Base-by-base conservation (phyloP, 2,888 invertebrate species). In the Ichneumon xanthorius region DNA sequence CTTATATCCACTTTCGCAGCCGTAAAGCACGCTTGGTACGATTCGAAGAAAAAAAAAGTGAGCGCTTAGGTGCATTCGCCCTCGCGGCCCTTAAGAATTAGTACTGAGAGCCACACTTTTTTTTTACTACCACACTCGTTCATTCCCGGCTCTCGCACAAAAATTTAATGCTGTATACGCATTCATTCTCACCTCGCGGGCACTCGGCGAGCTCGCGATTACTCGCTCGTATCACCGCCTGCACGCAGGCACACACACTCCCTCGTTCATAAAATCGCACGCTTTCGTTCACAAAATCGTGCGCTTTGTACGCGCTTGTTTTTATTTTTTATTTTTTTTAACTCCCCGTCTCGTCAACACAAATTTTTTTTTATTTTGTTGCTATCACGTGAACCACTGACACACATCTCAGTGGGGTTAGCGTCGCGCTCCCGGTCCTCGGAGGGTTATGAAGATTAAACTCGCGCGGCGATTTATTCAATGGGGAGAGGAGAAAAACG, bases 131-230 rank as follows among this genome's bases (percentile, higher is more conserved):
- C 30, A 5, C 50, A 50, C 26, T 11, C 33, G 63, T 37, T 76
- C 33, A 37, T 65, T 50, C 37, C 3, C 4, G 33, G 40, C 50
- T 53, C 26, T 53, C 50, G 45, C 45, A 40, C 37, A 50, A 50
- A 53, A 67, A 65, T 76, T 30, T 53, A 53, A 76, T 76, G 65
- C 48, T 3, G 37, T 50, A 76, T 16, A 61, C 48, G 26, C 26
- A 61, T 67, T 76, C 48, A 63, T 76, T 65, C 65, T 65, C 30
- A 50, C 33, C 33, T 50, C 50, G 3, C 30, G 30, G 50, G 14
- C 61, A 37, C 65, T 11, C 33, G 75, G 61, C 50, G 65, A 37
- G 65, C 33, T 76, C 30, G 33, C 61, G 65, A 76, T 63, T 76
- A 76, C 48, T 63, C n/a, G 3, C 50, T n/a, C 22, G 65, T 33